A percentile compares a stretch with the other conserved stretches of the same genome.
These are phyloP conservation scores for Leptothorax acervorum DNA, from an alignment of 2,888 invertebrate genomes.

Conservation along the genomic window DNA sequence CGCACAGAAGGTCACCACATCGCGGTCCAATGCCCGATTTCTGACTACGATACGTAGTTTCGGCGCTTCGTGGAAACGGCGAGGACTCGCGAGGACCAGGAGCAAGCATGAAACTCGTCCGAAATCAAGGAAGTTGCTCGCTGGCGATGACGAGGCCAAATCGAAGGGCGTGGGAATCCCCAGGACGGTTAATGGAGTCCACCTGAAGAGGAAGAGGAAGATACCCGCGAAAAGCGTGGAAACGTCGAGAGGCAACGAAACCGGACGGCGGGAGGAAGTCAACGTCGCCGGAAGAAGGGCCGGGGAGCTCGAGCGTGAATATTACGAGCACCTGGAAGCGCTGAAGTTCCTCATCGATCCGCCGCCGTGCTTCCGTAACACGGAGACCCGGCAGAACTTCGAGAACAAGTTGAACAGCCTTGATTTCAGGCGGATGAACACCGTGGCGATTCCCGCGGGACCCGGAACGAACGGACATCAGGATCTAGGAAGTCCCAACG, in stretches of 20 bases:
- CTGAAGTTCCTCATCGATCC: conserved; percentile 80
- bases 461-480: not conserved
- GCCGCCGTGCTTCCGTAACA: conserved; percentile 76
- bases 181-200: conserved; percentile 28
- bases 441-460: conserved; percentile 77
- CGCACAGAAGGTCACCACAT: conserved; percentile 52
- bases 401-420: conserved; percentile 79
- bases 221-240: conserved; percentile 25
- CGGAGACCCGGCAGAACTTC: conserved; percentile 73
- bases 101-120: conserved; percentile 66
- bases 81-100: conserved; percentile 46
- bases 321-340: conserved; percentile 78
- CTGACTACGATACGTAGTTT: conserved; percentile 72
- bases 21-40: conserved; percentile 61
- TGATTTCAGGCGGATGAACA: conserved; percentile 82
- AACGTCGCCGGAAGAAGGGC: conserved; percentile 24
- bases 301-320: conserved; percentile 71
- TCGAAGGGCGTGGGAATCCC: not conserved
- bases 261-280: conserved; percentile 33
- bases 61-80: conserved; percentile 70
- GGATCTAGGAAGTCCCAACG: not conserved
- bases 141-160: conserved; percentile 16
- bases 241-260: conserved; percentile 46
- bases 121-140: conserved; percentile 66
- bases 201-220: conserved; percentile 3